Evolutionary conservation across 2,888 invertebrate genomes (phyloP), one percentile per base, ranked within the genome.

Genomic region (Meiosimyza platycephala): DNA sequence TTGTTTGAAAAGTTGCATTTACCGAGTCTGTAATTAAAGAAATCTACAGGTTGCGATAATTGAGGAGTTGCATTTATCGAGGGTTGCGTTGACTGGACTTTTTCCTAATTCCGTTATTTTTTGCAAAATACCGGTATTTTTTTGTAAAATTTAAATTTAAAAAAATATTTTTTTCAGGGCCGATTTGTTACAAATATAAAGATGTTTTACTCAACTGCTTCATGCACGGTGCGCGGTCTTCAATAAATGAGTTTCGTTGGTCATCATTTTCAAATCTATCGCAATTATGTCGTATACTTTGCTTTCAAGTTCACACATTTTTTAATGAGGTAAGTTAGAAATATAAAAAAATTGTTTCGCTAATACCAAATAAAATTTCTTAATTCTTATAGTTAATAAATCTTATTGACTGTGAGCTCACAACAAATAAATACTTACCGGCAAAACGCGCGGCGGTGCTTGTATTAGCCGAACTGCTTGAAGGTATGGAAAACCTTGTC

Each of bases 211-310:
- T 87, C 1, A 86, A 87, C 69, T 82, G 85, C 33, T 88, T 85
- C 60, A 82, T 88, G 75, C 74, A 78, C 6, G 88, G 87, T 1
- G 79, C 82, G 5, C 81, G 82, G 3, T 85, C 83, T 3, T 51
- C 77, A 0, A 62, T 79, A 11, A 77, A 86, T 74, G 88, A 87
- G 74, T 86, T 87, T 60, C 83, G 87, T 3, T 81, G 82, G 76
- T 88, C 88, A 0, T 82, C 87, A 1, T 84, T 84, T 72, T 82
- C 87, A 6, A 88, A 87, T 75, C 78, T 88, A 51, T 82, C 86
- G 13, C 85, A 85, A 47, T 71, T 88, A 50, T 85, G 86, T 50
- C 81, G 83, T 2, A 75, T 83, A n/a, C 76, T 88, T 28, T 78
- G 82, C 6, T 87, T 85, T 75, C 86, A 87, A 76, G 84, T 88